Evolutionary conservation across 2,888 invertebrate genomes (phyloP), one percentile per base, ranked within the genome.

Genomic region (Sisyra nigra): DNA sequence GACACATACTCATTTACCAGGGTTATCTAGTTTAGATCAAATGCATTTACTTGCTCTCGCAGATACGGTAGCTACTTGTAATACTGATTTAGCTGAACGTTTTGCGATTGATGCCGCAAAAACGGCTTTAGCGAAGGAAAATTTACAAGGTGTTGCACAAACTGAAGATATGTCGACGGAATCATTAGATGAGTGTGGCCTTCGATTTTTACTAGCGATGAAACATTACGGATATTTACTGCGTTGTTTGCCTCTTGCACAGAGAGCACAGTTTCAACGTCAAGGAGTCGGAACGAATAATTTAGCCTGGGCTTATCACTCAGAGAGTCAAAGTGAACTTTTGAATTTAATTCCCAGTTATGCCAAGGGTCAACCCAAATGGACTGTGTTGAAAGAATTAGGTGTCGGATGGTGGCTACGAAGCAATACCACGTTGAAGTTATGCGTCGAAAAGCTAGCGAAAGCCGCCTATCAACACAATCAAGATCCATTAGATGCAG

Each of bases 1-100:
- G 32, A 97, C 97, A 0, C 96, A 97, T 61, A 89, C 88, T 0
- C 92, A 92, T 62, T 65, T 93, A 29, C 96, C 96, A 1, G 97
- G 96, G 0, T 66, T 96, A 32, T 92, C 91, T 3, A 93, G 93
- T 50, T 72, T 97, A 42, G 98, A 99, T 65, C 98, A 99, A 65
- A 98, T 99, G 97, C 98, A 99, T 63, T 70, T 99, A 47, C 65
- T 99, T n/a, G 98, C 98, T 1, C 63, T 99, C 46, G 97, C 97
- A 9, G 98, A 99, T 56, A 98, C 98, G 0, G 93, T 99, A 1
- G 86, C 92, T 0, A 91, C 89, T 0, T 91, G 89, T 54, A 87
- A 89, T 54, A 84, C 82, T 0, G 86, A 88, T 56, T 80, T 88
- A 54, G 86, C 88, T 0, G 88, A 89, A 57, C 69, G 84, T 45